Conservation (phyloP, 1,140 invertebrate genomes). For the Papilio helenus region DNA sequence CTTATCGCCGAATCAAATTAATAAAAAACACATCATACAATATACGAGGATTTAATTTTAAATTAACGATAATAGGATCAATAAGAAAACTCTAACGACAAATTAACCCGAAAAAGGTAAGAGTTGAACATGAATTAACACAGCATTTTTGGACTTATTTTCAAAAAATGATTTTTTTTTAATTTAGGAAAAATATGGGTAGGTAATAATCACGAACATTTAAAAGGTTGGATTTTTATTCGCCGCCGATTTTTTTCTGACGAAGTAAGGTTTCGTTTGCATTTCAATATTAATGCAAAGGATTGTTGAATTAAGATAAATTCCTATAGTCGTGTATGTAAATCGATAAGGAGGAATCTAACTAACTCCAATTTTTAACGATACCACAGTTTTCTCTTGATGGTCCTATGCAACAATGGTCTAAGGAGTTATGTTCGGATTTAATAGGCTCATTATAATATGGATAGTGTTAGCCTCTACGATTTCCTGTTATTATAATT, state of each 20-base stretch:
- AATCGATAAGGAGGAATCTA: no score
- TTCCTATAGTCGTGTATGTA: background rate
- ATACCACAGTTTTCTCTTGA: no score
- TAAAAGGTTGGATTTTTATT: background rate
- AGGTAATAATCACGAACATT: background rate
- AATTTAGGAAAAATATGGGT: background rate
- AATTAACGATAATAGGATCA: constrained; percentile 15
- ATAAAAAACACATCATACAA: constrained; percentile 17
- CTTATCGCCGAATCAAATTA: constrained; percentile 14
- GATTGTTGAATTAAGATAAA: background rate
- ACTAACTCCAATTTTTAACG: no score
- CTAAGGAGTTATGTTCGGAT: no score
- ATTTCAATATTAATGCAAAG: background rate
- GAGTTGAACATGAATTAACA: background rate
- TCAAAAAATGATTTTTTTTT: background rate
- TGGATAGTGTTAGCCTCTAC: no score
- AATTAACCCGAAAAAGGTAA: background rate
- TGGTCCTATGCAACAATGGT: no score
- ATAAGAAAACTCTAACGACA: background rate
- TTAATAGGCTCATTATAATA: no score
- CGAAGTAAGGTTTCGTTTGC: background rate
- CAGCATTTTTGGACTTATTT: background rate
- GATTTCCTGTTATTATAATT: no score
- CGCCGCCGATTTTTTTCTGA: background rate
- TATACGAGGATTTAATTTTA: background rate